A percentile compares a stretch with the other conserved stretches of the same genome.
These are phyloP conservation scores for Polyploca ridens DNA, from an alignment of 2,888 invertebrate species.

Conservation along the genomic window DNA sequence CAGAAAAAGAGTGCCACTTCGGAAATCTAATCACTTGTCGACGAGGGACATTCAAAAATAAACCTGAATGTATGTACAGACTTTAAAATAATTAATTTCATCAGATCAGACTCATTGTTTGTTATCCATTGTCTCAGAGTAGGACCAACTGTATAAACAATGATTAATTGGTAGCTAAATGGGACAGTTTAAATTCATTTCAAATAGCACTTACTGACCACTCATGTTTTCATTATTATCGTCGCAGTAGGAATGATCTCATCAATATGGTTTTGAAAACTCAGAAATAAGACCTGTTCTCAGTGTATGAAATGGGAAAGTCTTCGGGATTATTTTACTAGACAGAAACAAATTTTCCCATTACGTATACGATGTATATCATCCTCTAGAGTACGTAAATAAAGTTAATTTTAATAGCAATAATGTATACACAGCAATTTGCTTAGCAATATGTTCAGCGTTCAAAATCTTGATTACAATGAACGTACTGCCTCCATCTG, in stretches of 20 bases:
- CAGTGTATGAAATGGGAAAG: too few species aligned
- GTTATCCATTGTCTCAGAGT: background rate
- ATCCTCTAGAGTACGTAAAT: too few species aligned
- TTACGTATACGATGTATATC: too few species aligned
- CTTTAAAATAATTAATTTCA: background rate
- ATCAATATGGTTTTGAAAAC: too few species aligned
- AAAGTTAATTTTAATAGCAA: background rate
- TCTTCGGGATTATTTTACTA: too few species aligned
- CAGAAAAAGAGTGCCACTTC: background rate
- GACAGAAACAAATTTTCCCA: too few species aligned
- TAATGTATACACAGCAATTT: too few species aligned
- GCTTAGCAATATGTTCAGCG: background rate
- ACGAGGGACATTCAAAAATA: background rate
- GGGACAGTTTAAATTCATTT: conserved; percentile 1
- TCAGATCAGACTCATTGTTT: conserved; percentile 1
- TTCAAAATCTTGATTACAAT: conserved; percentile 8
- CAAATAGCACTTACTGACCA: background rate
- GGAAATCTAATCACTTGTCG: background rate
- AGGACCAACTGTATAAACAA: background rate
- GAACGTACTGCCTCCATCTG: conserved; percentile 4
- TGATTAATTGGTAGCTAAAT: conserved; percentile 1
- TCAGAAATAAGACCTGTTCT: too few species aligned
- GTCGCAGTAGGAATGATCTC: background rate
- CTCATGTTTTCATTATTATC: background rate
- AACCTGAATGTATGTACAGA: background rate